Conservation (phyloP, 2,113 vertebrate genomes). For the Uria lomvia region DNA sequence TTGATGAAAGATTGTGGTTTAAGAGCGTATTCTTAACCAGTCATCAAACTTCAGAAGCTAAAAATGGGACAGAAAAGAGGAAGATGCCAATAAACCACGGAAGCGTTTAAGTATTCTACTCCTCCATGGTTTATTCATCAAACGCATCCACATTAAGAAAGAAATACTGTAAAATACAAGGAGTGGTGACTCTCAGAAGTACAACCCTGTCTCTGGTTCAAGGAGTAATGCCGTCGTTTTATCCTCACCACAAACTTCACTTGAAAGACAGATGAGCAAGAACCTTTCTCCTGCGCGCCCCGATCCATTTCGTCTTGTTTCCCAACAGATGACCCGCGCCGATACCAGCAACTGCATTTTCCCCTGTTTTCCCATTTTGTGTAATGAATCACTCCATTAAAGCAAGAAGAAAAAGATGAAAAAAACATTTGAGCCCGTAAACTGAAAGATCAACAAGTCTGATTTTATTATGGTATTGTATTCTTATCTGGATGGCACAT, state of each 20-base stretch:
- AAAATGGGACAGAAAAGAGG: conserved; percentile 49
- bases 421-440: conserved; percentile 74
- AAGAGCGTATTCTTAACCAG: neutral
- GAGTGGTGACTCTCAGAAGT: neutral
- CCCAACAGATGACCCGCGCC: neutral
- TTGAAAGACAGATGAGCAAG: neutral
- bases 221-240: neutral
- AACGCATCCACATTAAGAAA: neutral
- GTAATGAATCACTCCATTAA: neutral
- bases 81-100: conserved; percentile 11
- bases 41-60: conserved; percentile 39
- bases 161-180: neutral
- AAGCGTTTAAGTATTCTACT: neutral
- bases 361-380: neutral
- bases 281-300: neutral
- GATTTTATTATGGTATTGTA: conserved; percentile 73
- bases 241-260: neutral
- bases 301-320: neutral
- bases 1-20: conserved; percentile 11
- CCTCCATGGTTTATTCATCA: neutral
- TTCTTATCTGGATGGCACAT: conserved; percentile 75
- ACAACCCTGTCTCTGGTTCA: neutral
- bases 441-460: conserved; percentile 76
- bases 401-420: conserved; percentile 56
- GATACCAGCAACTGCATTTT: conserved; percentile 11